These are phyloP conservation scores for Galago senegalensis DNA, from an alignment of 2,797 vertebrate species.

Conservation along the genomic window DNA sequence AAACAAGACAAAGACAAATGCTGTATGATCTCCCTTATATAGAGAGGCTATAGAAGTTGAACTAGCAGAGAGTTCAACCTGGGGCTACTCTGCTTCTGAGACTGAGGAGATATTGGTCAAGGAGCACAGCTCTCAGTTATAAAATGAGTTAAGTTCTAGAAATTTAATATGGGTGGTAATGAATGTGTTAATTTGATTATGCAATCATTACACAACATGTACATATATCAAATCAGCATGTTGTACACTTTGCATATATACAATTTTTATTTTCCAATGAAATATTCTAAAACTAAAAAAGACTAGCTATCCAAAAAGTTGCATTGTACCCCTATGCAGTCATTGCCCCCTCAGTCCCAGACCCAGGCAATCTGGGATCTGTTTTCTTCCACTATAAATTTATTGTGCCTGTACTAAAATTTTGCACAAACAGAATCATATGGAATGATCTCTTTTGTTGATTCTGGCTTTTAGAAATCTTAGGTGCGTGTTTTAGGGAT, in stretches of 20 bases:
- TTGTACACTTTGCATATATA: neutral
- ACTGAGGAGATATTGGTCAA: neutral
- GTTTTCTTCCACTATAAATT: neutral
- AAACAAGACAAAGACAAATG: neutral
- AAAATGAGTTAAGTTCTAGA: neutral
- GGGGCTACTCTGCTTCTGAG: neutral
- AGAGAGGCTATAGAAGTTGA: neutral
- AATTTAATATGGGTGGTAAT: neutral
- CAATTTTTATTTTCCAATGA: neutral
- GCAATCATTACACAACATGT: neutral
- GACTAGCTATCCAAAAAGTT: neutral
- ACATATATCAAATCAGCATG: neutral
- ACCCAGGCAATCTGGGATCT: neutral
- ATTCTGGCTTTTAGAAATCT: neutral
- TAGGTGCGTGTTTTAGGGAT: neutral
- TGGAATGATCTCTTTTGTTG: neutral
- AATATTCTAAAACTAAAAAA: neutral
- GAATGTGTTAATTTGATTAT: neutral
- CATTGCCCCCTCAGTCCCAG: neutral
- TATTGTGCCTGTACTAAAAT: neutral
- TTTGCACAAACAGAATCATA: neutral
- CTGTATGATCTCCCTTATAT: neutral
- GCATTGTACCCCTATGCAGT: neutral
- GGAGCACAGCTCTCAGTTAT: neutral
- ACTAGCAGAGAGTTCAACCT: neutral